Evolutionary conservation across 2,797 vertebrate genomes (phyloP).

Genomic region (Channa striata): DNA sequence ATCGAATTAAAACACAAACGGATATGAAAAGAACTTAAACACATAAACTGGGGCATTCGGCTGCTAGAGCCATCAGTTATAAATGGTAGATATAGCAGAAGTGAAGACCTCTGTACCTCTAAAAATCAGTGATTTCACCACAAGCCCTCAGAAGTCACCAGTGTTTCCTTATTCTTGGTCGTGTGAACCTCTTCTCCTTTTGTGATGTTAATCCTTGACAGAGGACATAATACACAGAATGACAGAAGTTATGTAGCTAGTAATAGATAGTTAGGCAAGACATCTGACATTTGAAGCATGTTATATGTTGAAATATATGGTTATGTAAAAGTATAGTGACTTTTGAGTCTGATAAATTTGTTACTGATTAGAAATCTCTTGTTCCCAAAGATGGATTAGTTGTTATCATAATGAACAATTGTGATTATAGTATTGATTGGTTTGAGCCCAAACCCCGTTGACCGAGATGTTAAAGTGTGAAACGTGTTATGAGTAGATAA

Average conservation of each 20-base stretch:
- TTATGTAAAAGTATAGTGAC: too few relatives aligned
- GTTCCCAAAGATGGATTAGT: neutral
- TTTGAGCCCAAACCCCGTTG: neutral
- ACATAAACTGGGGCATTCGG: conserved; percentile 6
- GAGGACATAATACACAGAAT: too few relatives aligned
- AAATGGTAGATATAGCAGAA: conserved; percentile 11
- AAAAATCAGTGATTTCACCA: conserved; percentile 19
- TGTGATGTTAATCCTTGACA: conserved; percentile 1
- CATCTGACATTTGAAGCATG: too few relatives aligned
- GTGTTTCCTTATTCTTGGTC: conserved; percentile 20
- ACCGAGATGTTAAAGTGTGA: neutral
- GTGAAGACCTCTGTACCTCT: conserved; percentile 26
- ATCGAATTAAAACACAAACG: conserved; percentile 18
- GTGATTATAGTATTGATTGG: neutral
- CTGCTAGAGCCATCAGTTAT: conserved; percentile 17
- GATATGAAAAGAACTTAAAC: conserved; percentile 22
- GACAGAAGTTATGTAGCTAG: too few relatives aligned
- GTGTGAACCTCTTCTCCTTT: conserved; percentile 1
- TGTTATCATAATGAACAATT: neutral
- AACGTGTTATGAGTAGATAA: neutral
- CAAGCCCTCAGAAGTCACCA: conserved; percentile 22
- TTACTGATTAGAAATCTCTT: neutral
- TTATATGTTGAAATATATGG: too few relatives aligned
- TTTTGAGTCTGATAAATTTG: too few relatives aligned
- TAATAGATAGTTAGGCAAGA: too few relatives aligned